Evolutionary conservation across 2,113 vertebrate species (phyloP), one percentile per base, ranked within the genome.

Genomic region (Grantiella picta): DNA sequence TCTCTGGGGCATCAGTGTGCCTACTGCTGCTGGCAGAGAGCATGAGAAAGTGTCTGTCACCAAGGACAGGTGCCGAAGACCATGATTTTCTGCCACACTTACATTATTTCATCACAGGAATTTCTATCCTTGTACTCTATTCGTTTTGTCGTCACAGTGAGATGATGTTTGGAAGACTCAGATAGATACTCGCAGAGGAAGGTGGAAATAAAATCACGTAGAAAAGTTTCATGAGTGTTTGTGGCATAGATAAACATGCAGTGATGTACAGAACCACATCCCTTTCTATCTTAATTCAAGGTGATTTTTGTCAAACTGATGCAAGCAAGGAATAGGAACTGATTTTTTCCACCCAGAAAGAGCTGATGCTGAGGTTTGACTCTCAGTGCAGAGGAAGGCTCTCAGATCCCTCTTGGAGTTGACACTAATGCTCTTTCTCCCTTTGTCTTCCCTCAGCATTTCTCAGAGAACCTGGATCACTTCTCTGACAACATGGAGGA

Each of bases 401-500:
- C 63, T 84, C 75, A 53, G 54, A 69, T 82, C 44, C 61, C 15
- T 91, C 44, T 47, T 54, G 65, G 56, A 92, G 56, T 38, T 77
- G 54, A 81, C 70, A 42, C 27, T 92, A 93, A 96, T 7, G 1
- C 50, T 78, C 59, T 75, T 19, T 73, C 52, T 69, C 36, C 29
- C 13, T 86, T 76, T 40, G 23, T 75, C 28, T 92, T 69, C 69
- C 91, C 60, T 92, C 80, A 98, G 98, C 98, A 98, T 94, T 98
- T 98, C 89, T 98, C 98, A 7, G 98, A 98, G 89, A 98, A 97
- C 80, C 96, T 98, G 95, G 98, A 99, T 98, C 99, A 99, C 96
- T 99, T 99, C 92, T 98, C 98, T 1, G 99, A 99, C 96, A 99
- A 99, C 95, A 99, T 99, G 98, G 99, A 99, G 90, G 99, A 99